Base-by-base conservation (phyloP, 2,888 invertebrate species). In the Platycheirus rosarum region DNA sequence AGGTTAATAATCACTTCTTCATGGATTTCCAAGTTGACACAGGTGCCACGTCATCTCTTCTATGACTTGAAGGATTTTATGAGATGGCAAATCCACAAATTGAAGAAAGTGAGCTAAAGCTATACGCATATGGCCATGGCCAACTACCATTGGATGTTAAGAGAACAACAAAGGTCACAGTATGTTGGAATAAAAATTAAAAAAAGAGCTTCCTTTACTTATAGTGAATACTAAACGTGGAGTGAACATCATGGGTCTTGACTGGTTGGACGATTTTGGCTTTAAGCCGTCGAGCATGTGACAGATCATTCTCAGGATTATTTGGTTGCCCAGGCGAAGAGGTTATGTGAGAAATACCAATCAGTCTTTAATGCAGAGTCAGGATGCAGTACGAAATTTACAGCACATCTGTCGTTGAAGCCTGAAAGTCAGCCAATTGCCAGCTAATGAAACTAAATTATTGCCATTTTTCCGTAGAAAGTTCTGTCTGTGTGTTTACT, bases 401-500 rank as follows among this genome's bases (percentile, higher is more conserved):
- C 49, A 13, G 49, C 49, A 26, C 49, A 13, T 4, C n/a, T 49
- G 13, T 26, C 29, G 11, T 49, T 49, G 49, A 49, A 49, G 26
- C 49, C 49, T 49, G 49, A 13, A 49, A 49, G 49, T 49, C 49
- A 49, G 11, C 49, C 49, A 60, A 32, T 44, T 60, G 14, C 16
- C 26, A 44, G 32, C 26, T 3, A 57, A 32, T 42, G 57, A 40
- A 40, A 23, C 23, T n/a, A 57, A 14, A 42, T 2, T 57, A 42
- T 7, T 57, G 57, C 20, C 40, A 57, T 42, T n/a, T n/a, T n/a
- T n/a, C n/a, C n/a, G n/a, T n/a, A n/a, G n/a, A n/a, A n/a, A n/a
- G n/a, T n/a, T n/a, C 57, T 57, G 8, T 23, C 57, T 57, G 26
- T 40, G 40, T 57, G 57, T 55, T 20, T 23, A 55, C 40, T 40